These are phyloP conservation scores for Rhegmatorhina hoffmannsi DNA, from an alignment of 2,113 vertebrate species.

Conservation along the genomic window DNA sequence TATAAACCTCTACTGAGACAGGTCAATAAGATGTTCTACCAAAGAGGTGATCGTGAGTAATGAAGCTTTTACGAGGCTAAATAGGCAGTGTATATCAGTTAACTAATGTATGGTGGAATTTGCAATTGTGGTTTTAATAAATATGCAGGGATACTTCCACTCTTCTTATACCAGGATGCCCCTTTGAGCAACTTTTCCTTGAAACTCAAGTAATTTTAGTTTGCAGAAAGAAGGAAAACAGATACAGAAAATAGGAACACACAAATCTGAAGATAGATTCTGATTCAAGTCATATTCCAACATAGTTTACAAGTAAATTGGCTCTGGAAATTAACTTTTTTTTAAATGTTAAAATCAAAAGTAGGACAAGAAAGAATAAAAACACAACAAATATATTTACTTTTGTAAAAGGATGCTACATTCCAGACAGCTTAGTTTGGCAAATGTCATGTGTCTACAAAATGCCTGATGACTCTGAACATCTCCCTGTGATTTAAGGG, in stretches of 20 bases:
- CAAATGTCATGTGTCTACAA: background rate
- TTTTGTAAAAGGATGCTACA: background rate
- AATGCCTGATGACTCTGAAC: background rate
- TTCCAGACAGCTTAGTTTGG: background rate
- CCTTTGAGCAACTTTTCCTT: background rate
- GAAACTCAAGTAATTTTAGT: background rate
- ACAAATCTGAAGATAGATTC: background rate
- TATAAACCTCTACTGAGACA: slow-evolving; percentile 22
- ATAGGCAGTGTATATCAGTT: background rate
- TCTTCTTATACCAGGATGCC: background rate
- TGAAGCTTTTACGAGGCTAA: background rate
- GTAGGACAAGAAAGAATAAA: background rate
- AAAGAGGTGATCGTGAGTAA: background rate
- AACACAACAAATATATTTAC: background rate
- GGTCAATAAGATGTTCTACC: background rate
- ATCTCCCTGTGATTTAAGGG: background rate
- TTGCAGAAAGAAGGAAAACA: background rate
- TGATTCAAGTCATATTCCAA: background rate
- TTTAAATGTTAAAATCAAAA: background rate
- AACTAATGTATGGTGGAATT: background rate
- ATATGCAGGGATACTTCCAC: background rate
- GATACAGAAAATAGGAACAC: background rate
- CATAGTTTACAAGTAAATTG: background rate
- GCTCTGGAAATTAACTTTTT: background rate
- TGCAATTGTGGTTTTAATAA: background rate